Percentiles rank a stretch among this genome's conserved stretches.
These are phyloP conservation scores for Sebastes ruberrimus DNA, from an alignment of 2,797 vertebrate genomes.

Conservation along the genomic window DNA sequence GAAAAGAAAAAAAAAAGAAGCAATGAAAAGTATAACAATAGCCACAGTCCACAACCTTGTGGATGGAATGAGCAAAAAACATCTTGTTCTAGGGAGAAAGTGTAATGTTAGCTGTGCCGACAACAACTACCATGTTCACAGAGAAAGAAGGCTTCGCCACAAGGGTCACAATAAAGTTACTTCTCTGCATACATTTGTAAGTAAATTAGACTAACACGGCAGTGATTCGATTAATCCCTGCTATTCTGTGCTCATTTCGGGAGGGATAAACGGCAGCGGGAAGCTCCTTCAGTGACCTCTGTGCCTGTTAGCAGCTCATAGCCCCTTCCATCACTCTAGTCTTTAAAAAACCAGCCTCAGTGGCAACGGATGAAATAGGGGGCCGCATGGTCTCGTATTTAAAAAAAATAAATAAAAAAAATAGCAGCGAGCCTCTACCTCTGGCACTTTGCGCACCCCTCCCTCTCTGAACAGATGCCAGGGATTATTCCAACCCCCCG, in stretches of 20 bases:
- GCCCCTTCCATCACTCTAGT: conserved; percentile 71
- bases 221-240: conserved; percentile 62
- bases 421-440: conserved; percentile 59
- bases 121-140: conserved; percentile 8
- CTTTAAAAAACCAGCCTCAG: conserved; percentile 74
- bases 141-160: conserved; percentile 6
- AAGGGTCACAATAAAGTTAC: conserved; percentile 31
- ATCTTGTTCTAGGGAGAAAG: background rate
- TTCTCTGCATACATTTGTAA: conserved; percentile 53
- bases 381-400: conserved; percentile 67
- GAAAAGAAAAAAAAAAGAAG: conserved; percentile 3
- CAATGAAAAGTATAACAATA: conserved; percentile 5
- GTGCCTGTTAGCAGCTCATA: conserved; percentile 69
- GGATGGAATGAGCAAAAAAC: conserved; percentile 6
- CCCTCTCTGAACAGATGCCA: conserved; percentile 84
- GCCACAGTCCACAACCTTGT: conserved; percentile 1
- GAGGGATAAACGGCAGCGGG: conserved; percentile 47
- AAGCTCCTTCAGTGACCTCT: conserved; percentile 76
- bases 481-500: conserved; percentile 85
- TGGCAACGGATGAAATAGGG: conserved; percentile 65
- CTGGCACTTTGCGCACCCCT: conserved; percentile 63
- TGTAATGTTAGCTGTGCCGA: conserved; percentile 12
- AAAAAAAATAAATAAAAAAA: conserved; percentile 35
- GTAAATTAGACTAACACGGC: conserved; percentile 54
- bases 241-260: conserved; percentile 62